Percentiles rank a stretch among this genome's conserved stretches.
phyloP scores from a whole-genome alignment of 2,113 vertebrate species.

The Gavia stellata region DNA sequence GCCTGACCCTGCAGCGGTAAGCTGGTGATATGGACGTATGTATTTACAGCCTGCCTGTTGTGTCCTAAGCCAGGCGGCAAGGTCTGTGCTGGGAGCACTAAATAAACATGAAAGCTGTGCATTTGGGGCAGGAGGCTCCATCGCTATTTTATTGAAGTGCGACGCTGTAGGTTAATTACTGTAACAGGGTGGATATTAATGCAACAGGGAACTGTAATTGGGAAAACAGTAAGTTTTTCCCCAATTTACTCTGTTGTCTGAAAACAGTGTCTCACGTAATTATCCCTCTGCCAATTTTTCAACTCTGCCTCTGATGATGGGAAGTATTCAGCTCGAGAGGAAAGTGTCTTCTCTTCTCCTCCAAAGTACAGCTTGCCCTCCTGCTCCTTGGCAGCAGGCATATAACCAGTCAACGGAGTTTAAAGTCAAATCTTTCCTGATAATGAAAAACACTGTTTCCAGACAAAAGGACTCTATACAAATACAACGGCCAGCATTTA shows the following conservation, averaged over 20 bases:
- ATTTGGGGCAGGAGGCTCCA: neutral
- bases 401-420: neutral
- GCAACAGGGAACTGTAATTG: neutral
- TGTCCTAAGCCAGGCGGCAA: neutral
- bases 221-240: neutral
- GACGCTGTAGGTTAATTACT: neutral
- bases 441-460: neutral
- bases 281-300: neutral
- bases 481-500: neutral
- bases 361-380: neutral
- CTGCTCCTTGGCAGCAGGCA: neutral
- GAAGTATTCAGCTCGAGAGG: neutral
- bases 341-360: neutral
- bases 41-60: neutral
- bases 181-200: neutral
- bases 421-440: neutral
- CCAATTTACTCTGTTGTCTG: neutral
- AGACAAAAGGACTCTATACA: neutral
- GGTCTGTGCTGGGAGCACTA: neutral
- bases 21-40: neutral
- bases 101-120: neutral
- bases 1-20: neutral
- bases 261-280: neutral
- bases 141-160: neutral
- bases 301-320: neutral